Base-by-base conservation (phyloP, 2,113 vertebrate species). In the Malurus elegans region DNA sequence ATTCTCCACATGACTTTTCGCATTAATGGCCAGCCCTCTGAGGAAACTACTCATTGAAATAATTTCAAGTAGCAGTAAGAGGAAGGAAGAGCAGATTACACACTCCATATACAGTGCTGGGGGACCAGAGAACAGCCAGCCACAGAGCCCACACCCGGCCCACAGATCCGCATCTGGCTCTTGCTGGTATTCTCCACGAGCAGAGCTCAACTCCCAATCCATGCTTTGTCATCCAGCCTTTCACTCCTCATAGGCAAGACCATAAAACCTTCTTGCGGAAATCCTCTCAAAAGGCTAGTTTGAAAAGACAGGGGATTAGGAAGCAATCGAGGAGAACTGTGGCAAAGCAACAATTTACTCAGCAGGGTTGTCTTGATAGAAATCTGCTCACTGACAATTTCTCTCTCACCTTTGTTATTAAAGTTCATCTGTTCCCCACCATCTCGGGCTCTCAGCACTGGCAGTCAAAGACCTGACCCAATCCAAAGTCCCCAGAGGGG, bases 291-390 rank as follows among this genome's bases (percentile, higher is more conserved):
- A 90, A 93, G 56, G 48, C 61, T 81, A 44, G 56, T 53, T 48
- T 71, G 79, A 92, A 79, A 78, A 90, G 88, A 74, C 67, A 88
- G 48, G 28, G 66, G 88, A 96, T 96, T 96, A 96, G 75, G 73
- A 86, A 88, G 57, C 19, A 1, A 94, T 93, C 79, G 1, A 83
- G 90, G 72, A 92, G 56, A 88, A 71, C 51, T 38, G 51, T 8
- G 4, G 72, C 69, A 92, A 94, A 90, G 86, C 72, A 81, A 86
- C 83, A 75, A 93, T 96, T 96, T 96, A 88, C 95, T 71, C 95
- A 97, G 95, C 64, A 82, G 85, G 79, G 56, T 5, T 60, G 24
- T 56, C 82, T 60, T 56, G 86, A 86, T 78, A 92, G 78, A 93
- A 94, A 86, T 48, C 75, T 74, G 53, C 85, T 94, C 75, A 8